These are phyloP conservation scores for Ericerus pela DNA, from an alignment of 1,140 invertebrate species.

Conservation along the genomic window DNA sequence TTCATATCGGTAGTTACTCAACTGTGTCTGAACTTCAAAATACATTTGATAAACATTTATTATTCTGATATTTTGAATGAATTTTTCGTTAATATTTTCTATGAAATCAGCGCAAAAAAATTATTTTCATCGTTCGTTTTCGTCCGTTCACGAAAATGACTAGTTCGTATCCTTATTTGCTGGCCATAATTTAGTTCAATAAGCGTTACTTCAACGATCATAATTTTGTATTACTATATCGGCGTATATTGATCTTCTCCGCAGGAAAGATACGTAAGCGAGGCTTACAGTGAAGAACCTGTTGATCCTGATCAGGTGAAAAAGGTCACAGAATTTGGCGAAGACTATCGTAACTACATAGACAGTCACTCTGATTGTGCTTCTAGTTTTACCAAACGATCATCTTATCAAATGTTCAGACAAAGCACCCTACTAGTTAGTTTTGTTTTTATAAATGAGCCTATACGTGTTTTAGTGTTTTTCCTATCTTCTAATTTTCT, in stretches of 20 bases:
- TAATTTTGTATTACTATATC: background rate
- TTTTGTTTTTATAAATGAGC: background rate
- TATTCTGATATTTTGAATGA: background rate
- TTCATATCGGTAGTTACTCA: too few relatives aligned
- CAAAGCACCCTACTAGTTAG: background rate
- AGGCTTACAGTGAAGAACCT: conserved; percentile 73
- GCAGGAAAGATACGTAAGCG: conserved; percentile 79
- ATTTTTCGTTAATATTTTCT: background rate
- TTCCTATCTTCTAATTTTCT: background rate
- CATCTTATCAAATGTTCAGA: background rate
- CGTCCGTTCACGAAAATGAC: too few relatives aligned
- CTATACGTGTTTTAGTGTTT: background rate
- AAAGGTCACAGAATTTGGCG: conserved; percentile 68
- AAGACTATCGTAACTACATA: conserved; percentile 75
- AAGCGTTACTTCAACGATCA: too few relatives aligned
- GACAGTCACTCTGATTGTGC: conserved; percentile 73
- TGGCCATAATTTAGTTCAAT: too few relatives aligned
- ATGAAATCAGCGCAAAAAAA: too few relatives aligned
- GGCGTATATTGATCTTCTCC: conserved; percentile 24
- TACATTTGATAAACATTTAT: background rate
- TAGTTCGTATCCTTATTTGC: too few relatives aligned
- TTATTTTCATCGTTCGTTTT: too few relatives aligned
- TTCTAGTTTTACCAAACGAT: conserved; percentile 45
- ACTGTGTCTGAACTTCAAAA: too few relatives aligned
- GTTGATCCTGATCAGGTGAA: conserved; percentile 69